A percentile compares a stretch with the other conserved stretches of the same genome.
Conservation (phyloP, 2,113 vertebrate genomes). For the Patagioenas fasciata region DNA sequence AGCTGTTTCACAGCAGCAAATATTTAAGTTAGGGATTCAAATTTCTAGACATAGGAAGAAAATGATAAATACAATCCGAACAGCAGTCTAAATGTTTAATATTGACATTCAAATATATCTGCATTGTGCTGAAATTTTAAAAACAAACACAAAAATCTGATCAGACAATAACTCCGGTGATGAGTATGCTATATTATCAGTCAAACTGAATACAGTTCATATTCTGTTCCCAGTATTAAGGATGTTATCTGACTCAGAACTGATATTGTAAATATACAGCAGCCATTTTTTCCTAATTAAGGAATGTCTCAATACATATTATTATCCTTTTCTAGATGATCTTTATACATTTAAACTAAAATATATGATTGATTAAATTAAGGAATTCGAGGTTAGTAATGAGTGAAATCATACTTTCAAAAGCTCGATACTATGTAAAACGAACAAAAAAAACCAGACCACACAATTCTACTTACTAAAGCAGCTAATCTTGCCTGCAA, state of each 20-base stretch:
- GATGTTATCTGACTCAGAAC: conserved; percentile 84
- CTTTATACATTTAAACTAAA: conserved; percentile 97
- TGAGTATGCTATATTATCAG: conserved; percentile 75
- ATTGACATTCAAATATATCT: conserved; percentile 88
- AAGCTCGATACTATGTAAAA: conserved; percentile 88
- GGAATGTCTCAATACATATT: conserved; percentile 97
- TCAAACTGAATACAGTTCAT: conserved; percentile 76
- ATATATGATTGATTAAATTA: conserved; percentile 94
- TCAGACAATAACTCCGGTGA: conserved; percentile 68
- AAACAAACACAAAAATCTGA: conserved; percentile 72
- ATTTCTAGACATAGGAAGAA: conserved; percentile 75
- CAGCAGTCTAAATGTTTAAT: conserved; percentile 88
- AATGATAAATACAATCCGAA: conserved; percentile 84
- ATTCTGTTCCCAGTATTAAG: conserved; percentile 84
- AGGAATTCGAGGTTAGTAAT: conserved; percentile 86
- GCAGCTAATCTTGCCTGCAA: conserved; percentile 96
- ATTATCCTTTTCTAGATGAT: conserved; percentile 85
- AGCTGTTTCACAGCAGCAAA: conserved; percentile 89
- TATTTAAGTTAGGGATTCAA: conserved; percentile 77
- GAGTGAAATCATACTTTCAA: conserved; percentile 93
- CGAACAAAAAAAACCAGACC: conserved; percentile 75
- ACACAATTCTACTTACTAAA: conserved; percentile 91
- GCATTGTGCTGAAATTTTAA: conserved; percentile 80
- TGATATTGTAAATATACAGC: conserved; percentile 89
- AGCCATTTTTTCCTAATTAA: conserved; percentile 94